These are phyloP conservation scores for Melanaphis sacchari DNA, from an alignment of 1,140 invertebrate species.

Conservation along the genomic window DNA sequence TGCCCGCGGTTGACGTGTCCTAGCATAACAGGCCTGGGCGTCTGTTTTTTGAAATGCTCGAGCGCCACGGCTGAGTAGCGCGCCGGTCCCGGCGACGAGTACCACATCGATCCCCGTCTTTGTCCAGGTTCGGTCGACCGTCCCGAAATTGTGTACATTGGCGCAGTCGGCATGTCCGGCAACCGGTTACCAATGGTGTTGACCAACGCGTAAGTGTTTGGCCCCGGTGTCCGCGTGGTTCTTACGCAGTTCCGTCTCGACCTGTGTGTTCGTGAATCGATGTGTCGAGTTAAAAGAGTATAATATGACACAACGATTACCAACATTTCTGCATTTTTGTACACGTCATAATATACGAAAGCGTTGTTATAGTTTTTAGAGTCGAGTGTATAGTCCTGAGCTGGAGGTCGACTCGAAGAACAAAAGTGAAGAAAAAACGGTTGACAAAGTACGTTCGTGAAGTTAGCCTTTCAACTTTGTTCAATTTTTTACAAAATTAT, in stretches of 20 bases:
- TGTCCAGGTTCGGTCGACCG: not conserved
- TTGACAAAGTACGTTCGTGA: no score
- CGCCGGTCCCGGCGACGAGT: not conserved
- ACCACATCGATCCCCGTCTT: not conserved
- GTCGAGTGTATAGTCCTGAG: no score
- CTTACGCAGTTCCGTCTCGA: not conserved
- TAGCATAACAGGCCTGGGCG: not conserved
- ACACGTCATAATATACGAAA: no score
- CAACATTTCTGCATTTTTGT: no score
- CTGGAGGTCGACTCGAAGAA: no score
- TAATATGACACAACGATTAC: no score
- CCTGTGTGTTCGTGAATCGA: not conserved
- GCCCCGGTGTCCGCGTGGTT: not conserved
- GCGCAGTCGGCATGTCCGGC: constrained; percentile 3
- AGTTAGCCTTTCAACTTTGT: no score
- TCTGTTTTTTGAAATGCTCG: not conserved
- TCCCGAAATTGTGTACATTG: not conserved
- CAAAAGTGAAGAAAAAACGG: not conserved
- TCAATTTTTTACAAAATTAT: not conserved
- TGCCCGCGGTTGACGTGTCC: not conserved
- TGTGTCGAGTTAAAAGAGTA: no score
- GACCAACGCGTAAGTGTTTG: not conserved
- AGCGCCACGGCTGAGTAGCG: not conserved
- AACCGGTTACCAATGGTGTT: not conserved
- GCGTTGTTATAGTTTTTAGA: no score